Evolutionary conservation across 2,113 vertebrate genomes (phyloP).

Genomic region (Sylvilagus bachmani): DNA sequence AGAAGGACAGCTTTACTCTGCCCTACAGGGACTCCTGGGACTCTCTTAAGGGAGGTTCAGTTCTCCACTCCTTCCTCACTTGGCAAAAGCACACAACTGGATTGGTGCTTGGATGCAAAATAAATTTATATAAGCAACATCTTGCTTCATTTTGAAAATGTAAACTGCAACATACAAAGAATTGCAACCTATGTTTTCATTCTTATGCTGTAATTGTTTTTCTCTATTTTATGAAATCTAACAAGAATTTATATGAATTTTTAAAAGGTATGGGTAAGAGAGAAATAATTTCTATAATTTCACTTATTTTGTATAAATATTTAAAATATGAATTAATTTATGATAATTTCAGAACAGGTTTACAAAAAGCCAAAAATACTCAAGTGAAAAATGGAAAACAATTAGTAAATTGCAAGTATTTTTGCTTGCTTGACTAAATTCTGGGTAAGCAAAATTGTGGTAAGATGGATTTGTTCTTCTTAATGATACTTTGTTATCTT

Average conservation of each 20-base stretch:
- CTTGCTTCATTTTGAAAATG: background rate
- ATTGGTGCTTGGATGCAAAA: background rate
- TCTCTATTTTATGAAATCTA: background rate
- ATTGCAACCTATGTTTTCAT: background rate
- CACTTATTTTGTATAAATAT: background rate
- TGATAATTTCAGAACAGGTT: background rate
- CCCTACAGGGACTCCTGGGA: background rate
- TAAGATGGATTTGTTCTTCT: background rate
- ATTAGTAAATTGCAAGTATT: background rate
- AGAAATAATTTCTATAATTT: background rate
- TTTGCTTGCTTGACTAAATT: slow-evolving; percentile 8
- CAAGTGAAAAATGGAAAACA: background rate
- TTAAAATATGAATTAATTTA: background rate
- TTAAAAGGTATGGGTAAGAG: slow-evolving; percentile 26
- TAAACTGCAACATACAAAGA: background rate
- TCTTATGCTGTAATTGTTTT: background rate
- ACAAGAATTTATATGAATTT: background rate
- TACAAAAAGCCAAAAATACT: background rate
- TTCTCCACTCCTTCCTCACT: background rate
- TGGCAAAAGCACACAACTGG: background rate
- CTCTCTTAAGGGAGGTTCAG: background rate
- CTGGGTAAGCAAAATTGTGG: background rate
- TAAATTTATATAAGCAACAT: background rate
- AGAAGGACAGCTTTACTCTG: background rate
- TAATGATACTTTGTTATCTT: background rate